These are phyloP conservation scores for Chamaetylas fuelleborni DNA, from an alignment of 2,113 vertebrate genomes.

Conservation along the genomic window DNA sequence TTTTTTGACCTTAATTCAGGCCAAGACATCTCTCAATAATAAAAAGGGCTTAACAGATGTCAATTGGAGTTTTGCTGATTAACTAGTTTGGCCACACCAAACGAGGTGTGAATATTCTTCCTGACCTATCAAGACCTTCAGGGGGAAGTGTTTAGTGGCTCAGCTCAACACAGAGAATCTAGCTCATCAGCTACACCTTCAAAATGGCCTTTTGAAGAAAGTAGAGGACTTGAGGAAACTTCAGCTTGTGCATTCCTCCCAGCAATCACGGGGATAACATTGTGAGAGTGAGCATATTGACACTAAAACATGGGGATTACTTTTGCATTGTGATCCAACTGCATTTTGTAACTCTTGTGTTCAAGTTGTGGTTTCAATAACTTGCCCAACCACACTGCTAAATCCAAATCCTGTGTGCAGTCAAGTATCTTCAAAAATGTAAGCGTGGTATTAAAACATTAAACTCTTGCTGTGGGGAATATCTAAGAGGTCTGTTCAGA, in stretches of 20 bases:
- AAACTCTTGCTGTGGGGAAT: not conserved
- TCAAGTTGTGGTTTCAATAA: not conserved
- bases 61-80: not conserved
- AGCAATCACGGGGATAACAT: accelerated
- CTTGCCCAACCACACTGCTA: accelerated
- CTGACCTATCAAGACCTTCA: not conserved
- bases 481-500: not conserved
- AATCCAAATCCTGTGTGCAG: not conserved
- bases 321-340: not conserved
- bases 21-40: not conserved
- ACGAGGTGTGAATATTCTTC: not conserved
- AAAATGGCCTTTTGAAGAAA: not conserved
- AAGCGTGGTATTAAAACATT: not conserved
- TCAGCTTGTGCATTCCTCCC: not conserved
- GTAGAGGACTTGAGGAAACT: not conserved
- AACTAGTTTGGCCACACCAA: not conserved
- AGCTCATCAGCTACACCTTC: not conserved
- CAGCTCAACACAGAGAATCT: not conserved
- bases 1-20: not conserved
- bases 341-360: not conserved
- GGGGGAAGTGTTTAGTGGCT: not conserved
- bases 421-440: not conserved
- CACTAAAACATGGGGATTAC: not conserved
- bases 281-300: not conserved
- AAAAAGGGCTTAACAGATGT: not conserved